Evolutionary conservation across 2,113 vertebrate species (phyloP), one percentile per base, ranked within the genome.

Genomic region (Mesocricetus auratus): DNA sequence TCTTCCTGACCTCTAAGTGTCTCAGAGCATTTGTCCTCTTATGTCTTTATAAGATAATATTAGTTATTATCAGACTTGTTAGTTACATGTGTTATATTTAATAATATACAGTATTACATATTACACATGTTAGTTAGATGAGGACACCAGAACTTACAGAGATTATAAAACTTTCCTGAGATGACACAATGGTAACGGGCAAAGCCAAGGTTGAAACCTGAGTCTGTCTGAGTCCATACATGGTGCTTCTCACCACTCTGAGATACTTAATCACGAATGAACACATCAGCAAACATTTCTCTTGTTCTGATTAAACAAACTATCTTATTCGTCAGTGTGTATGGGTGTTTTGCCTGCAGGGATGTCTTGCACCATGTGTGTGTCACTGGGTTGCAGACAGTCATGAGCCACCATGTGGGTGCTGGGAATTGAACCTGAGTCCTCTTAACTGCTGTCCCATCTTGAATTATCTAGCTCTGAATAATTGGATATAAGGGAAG

Each of bases 401-500:
- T 9, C 45, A 29, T 29, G n/a, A 83, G 81, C n/a, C 58, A 26
- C 39, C 26, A 16, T 42, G 24, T 85, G 58, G 58, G 42, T 64
- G 7, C 58, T 64, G 58, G 39, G 58, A 85, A 31, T 85, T 16
- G 4, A 42, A 62, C 58, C 58, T 31, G n/a, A 19, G 16, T 21
- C 58, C 58, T 45, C 24, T 60, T 64, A 45, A 64, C 1, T 19
- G 29, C n/a, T 42, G 26, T 16, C 8, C 26, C 26, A 19, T 31
- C 58, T 60, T 91, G 56, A 62, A 83, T 92, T 90, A 90, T 69
- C 94, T 90, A 94, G 69, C 53, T 68, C n/a, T 94, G 45, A 95
- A 92, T 66, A 91, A 78, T 5, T 21, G 33, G 39, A 64, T 29
- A 13, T 81, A 58, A 90, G 60, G 50, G 60, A 95, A 50, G 17